Conservation (phyloP, 1,140 invertebrate species). For the Chrysoperla carnea region DNA sequence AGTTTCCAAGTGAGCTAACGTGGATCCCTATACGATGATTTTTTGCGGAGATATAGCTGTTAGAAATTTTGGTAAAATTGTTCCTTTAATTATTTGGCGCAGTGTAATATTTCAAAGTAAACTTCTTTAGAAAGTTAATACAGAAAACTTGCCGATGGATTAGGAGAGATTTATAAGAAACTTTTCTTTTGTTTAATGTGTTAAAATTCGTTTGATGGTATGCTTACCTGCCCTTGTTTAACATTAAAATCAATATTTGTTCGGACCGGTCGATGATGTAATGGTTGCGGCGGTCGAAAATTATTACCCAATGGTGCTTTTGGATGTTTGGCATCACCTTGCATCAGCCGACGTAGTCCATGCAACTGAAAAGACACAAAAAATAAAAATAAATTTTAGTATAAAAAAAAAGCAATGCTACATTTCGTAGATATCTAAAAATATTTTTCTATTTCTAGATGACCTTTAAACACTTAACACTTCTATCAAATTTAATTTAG, state of each 20-base stretch:
- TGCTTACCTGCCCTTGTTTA: conserved; percentile 42
- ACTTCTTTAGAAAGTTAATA: too few relatives aligned
- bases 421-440: background rate
- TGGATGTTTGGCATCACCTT: conserved; percentile 65
- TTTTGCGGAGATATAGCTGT: too few relatives aligned
- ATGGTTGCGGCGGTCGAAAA: conserved; percentile 71
- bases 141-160: too few relatives aligned
- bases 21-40: too few relatives aligned
- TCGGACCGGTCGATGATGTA: conserved; percentile 78
- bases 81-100: too few relatives aligned
- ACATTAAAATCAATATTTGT: conserved; percentile 90
- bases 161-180: too few relatives aligned
- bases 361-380: conserved; percentile 57
- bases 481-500: too few relatives aligned
- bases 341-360: conserved; percentile 64
- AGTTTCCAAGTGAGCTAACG: too few relatives aligned
- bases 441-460: background rate
- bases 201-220: conserved; percentile 10
- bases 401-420: too few relatives aligned
- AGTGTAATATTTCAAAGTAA: too few relatives aligned
- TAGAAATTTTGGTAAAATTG: too few relatives aligned
- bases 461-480: background rate
- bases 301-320: conserved; percentile 87
- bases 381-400: conserved; percentile 11
- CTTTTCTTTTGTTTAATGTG: too few relatives aligned